Evolutionary conservation across 2,113 vertebrate genomes (phyloP).

Genomic region (Struthidea cinerea): DNA sequence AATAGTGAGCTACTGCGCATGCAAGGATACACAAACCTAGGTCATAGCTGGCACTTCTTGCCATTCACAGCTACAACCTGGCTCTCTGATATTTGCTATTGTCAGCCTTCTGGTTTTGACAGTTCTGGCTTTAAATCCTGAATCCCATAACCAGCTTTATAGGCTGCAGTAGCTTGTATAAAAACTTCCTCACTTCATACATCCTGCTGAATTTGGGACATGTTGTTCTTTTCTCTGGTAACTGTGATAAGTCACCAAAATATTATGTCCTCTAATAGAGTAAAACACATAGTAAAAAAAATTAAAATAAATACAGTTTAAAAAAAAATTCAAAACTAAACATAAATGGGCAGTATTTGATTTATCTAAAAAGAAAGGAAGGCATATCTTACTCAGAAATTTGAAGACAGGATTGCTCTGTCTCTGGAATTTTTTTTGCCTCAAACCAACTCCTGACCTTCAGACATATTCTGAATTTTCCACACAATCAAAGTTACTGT

Average conservation of each 20-base stretch:
- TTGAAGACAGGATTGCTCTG: background rate
- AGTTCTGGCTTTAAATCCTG: background rate
- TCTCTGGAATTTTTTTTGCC: background rate
- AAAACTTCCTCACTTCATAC: background rate
- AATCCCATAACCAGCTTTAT: background rate
- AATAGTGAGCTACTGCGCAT: background rate
- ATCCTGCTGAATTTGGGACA: background rate
- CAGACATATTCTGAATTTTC: background rate
- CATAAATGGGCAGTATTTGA: background rate
- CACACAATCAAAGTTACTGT: background rate
- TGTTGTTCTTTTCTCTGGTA: background rate
- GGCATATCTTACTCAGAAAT: background rate
- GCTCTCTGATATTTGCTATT: background rate
- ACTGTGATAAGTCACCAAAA: background rate
- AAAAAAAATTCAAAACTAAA: background rate
- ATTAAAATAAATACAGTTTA: background rate
- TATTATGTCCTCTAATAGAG: background rate
- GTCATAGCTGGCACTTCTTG: background rate
- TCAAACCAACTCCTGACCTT: background rate
- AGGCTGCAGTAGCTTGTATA: background rate
- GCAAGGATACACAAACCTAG: background rate
- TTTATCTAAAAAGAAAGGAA: background rate
- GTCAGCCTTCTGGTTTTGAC: background rate
- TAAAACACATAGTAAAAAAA: background rate
- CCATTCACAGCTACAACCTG: background rate